These are phyloP conservation scores for Poecilus cupreus DNA, from an alignment of 2,888 invertebrate genomes.

Conservation along the genomic window DNA sequence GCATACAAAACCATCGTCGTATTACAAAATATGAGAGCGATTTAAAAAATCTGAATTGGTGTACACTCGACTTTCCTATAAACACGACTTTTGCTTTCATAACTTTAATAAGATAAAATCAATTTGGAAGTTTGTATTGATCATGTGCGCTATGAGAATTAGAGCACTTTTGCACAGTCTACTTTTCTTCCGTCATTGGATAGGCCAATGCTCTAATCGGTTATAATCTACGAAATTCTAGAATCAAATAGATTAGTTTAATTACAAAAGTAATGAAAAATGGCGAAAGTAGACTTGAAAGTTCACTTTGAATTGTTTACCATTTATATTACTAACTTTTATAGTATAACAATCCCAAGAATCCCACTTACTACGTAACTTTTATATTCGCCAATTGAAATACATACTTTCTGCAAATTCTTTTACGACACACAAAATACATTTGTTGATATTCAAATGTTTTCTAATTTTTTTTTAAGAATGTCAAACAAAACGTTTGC, in stretches of 20 bases:
- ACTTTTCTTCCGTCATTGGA: not conserved
- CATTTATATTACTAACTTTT: constrained; percentile 1
- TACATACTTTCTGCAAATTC: no score
- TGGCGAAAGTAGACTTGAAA: constrained; percentile 33
- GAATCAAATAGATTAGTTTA: not conserved
- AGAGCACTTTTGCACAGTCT: not conserved
- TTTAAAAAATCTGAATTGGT: constrained; percentile 14
- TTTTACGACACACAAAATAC: no score
- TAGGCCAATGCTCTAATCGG: not conserved
- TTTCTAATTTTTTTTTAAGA: no score
- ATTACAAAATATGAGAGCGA: constrained; percentile 49
- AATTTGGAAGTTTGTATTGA: not conserved
- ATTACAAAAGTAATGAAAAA: constrained; percentile 22
- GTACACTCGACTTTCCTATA: constrained; percentile 10
- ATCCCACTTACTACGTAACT: not conserved
- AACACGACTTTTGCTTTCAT: constrained; percentile 32
- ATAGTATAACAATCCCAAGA: not conserved
- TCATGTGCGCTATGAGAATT: not conserved
- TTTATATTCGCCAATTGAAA: not conserved
- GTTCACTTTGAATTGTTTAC: constrained; percentile 24
- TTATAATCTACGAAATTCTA: constrained; percentile 10
- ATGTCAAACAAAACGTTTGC: no score
- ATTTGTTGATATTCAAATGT: no score
- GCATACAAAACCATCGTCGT: constrained; percentile 50
- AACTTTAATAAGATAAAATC: not conserved